Percentiles rank a stretch among this genome's conserved stretches.
Conservation (phyloP, 2,888 invertebrate species). For the Zaprionus bogoriensis region DNA sequence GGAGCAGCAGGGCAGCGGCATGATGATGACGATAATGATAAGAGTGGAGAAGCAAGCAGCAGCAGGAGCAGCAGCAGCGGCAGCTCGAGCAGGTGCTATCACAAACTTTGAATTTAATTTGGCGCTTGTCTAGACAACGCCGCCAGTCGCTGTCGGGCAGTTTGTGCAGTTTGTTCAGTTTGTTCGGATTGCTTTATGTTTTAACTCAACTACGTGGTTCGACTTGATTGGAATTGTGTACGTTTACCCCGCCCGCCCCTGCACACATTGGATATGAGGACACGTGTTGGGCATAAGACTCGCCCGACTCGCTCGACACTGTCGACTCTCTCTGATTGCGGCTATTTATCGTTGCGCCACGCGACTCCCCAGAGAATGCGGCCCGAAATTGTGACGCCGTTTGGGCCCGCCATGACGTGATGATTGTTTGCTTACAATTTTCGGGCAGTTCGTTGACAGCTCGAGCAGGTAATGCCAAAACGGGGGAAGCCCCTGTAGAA, state of each 20-base stretch:
- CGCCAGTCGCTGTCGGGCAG: conserved; percentile 16
- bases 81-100: conserved; percentile 9
- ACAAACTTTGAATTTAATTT: conserved; percentile 69
- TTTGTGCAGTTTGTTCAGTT: conserved; percentile 3
- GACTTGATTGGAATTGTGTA: conserved; percentile 58
- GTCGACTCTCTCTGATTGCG: conserved; percentile 28
- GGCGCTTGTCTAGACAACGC: conserved; percentile 62
- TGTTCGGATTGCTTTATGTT: conserved; percentile 43
- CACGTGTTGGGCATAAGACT: conserved; percentile 26
- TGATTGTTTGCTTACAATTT: conserved; percentile 3
- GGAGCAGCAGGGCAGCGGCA: not conserved
- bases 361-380: not conserved
- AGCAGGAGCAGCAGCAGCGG: not conserved
- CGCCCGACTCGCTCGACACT: not conserved
- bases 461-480: too few species aligned
- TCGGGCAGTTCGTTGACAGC: not conserved
- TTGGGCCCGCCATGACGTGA: conserved; percentile 1
- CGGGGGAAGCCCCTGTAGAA: too few species aligned
- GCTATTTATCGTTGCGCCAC: conserved; percentile 34
- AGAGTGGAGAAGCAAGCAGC: not conserved
- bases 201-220: conserved; percentile 53
- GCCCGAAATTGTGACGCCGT: not conserved
- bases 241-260: not conserved
- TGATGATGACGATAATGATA: not conserved
- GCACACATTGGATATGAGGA: not conserved